Evolutionary conservation across 2,888 invertebrate species (phyloP), one percentile per base, ranked within the genome.

Genomic region (Cataglyphis livida): DNA sequence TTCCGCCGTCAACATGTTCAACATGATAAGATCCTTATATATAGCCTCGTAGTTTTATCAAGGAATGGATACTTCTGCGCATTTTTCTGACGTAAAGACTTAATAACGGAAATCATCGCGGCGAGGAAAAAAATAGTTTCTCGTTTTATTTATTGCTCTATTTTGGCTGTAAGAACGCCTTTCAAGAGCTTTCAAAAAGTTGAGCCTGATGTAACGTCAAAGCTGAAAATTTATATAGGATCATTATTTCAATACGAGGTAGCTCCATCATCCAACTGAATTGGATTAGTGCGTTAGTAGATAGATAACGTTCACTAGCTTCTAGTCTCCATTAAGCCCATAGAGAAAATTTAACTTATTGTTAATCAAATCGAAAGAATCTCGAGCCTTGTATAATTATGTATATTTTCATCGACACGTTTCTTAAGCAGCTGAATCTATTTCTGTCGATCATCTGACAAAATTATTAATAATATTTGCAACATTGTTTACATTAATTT

Each of bases 141-240:
- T 38, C 38, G 15, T 54, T 54, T 76, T 54, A 76, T 76, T 57
- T 54, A 68, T 28, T 25, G 38, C 66, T 12, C 25, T 51, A 65
- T 12, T 51, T 9, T 35, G 12, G 6, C 0, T 12, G 18, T 25
- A 38, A n/a, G 18, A 35, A 75, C 15, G 41, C 9, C 21, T 57
- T 68, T 76, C 68, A n/a, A 76, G 76, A n/a, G 68, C 54, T 68
- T 57, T 54, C 28, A 66, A 68, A 76, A 38, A 38, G 25, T 21
- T 15, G 6, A 68, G 9, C 15, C 35, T 28, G n/a, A n/a, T 9
- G 41, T 76, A 68, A 76, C 54, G 68, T 76, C 68, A 76, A 76
- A 66, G 48, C 38, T 41, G 28, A 68, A 76, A 54, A 54, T 76
- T 51, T 28, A 76, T 76, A 51, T n/a, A 25, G 25, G 18, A 66